Percentiles rank a stretch among this genome's conserved stretches.
phyloP scores from a whole-genome alignment of 1,140 invertebrate species.

The Drosophila albomicans region DNA sequence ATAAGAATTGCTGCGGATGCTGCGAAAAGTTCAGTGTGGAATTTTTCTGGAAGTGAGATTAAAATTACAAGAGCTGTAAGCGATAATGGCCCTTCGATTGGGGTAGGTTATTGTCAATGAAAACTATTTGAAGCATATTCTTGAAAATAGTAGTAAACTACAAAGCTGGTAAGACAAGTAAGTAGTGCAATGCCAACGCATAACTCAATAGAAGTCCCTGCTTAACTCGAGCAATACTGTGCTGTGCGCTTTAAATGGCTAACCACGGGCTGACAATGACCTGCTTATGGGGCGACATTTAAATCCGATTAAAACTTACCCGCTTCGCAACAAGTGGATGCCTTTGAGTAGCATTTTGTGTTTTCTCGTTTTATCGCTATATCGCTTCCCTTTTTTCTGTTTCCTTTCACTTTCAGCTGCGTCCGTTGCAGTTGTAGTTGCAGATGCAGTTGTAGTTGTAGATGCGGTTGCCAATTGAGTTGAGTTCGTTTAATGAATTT shows the following conservation, averaged over 20 bases:
- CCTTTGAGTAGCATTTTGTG: constrained; percentile 71
- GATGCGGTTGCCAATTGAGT: constrained; percentile 44
- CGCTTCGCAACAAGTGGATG: constrained; percentile 64
- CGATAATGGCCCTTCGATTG: constrained; percentile 30
- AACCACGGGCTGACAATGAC: constrained; percentile 42
- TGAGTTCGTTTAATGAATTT: constrained; percentile 69
- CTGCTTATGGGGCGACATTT: constrained; percentile 17
- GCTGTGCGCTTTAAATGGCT: background rate
- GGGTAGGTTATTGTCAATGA: constrained; percentile 38
- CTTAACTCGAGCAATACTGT: constrained; percentile 5
- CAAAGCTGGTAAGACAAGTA: constrained; percentile 51
- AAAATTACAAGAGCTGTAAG: background rate
- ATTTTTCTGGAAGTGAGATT: constrained; percentile 23
- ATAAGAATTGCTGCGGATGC: constrained; percentile 14
- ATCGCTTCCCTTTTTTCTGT: constrained; percentile 42
- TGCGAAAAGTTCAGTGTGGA: constrained; percentile 18
- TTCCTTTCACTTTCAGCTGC: constrained; percentile 30
- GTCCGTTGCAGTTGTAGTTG: constrained; percentile 19
- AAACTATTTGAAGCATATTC: background rate
- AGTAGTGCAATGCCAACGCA: constrained; percentile 43
- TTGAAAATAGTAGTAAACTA: too few relatives aligned
- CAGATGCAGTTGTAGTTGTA: constrained; percentile 9
- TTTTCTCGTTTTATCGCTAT: constrained; percentile 29
- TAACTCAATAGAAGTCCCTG: constrained; percentile 13
- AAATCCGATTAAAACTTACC: constrained; percentile 55